These are phyloP conservation scores for rat (Rattus norvegicus) DNA, from an alignment of 2,113 vertebrate species.

Conservation along the genomic window DNA sequence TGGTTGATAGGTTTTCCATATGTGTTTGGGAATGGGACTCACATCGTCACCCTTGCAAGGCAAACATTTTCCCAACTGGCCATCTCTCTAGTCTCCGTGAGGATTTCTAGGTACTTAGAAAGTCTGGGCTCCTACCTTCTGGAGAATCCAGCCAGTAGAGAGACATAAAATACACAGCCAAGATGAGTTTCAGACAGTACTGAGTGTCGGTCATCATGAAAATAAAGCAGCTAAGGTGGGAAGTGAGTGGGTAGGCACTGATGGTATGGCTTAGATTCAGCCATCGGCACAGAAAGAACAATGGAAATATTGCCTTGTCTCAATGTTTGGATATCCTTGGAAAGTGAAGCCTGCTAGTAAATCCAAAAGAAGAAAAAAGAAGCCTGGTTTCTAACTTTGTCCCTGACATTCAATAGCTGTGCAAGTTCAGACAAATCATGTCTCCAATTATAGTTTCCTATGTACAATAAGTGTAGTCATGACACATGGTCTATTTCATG, in stretches of 20 bases:
- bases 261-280: background rate
- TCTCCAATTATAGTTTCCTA: background rate
- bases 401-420: background rate
- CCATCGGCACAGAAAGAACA: background rate
- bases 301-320: background rate
- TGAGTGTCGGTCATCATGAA: background rate
- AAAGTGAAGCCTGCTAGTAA: background rate
- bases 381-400: background rate
- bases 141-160: background rate
- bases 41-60: background rate
- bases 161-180: background rate
- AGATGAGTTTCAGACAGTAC: background rate
- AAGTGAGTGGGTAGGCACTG: fast-evolving
- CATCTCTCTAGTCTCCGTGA: background rate
- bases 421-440: background rate
- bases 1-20: background rate
- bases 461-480: background rate
- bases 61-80: background rate
- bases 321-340: background rate
- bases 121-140: background rate
- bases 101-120: background rate
- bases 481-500: background rate
- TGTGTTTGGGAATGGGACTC: background rate
- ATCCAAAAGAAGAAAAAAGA: background rate
- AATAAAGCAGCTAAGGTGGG: background rate